A percentile compares a stretch with the other conserved stretches of the same genome.
phyloP scores from a whole-genome alignment of 2,113 vertebrate species.

The Pao palembangensis region DNA sequence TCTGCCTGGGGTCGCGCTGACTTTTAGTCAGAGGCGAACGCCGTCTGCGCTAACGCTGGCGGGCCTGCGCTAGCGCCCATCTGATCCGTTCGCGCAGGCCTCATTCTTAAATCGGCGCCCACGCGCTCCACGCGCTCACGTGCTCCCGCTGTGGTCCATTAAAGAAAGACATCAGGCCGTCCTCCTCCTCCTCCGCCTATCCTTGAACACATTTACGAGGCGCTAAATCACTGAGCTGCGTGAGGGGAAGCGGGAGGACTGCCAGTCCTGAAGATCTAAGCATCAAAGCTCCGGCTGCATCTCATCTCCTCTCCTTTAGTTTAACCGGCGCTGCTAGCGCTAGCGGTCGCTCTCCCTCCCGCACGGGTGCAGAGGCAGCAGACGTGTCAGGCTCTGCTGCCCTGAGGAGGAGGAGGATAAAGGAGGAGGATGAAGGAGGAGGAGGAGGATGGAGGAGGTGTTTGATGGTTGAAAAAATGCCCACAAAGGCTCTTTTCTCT shows the following conservation, averaged over 20 bases:
- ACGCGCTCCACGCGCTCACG: not conserved
- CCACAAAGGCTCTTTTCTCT: too few relatives aligned
- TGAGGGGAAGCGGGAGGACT: conserved; percentile 44
- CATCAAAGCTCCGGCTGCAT: conserved; percentile 8
- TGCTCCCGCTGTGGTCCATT: not conserved
- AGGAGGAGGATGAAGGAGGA: too few relatives aligned
- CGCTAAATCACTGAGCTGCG: conserved; percentile 41
- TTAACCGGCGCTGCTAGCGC: not conserved
- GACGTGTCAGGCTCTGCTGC: not conserved
- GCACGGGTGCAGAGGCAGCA: not conserved
- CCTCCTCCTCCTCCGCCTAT: not conserved
- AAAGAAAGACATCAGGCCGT: conserved; percentile 1
- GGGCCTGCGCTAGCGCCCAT: too few relatives aligned
- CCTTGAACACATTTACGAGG: conserved; percentile 45
- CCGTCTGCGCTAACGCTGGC: not conserved
- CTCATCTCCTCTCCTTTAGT: conserved; percentile 6
- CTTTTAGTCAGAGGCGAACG: conserved; percentile 20
- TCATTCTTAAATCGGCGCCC: not conserved
- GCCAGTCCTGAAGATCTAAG: conserved; percentile 7
- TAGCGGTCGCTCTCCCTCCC: not conserved
- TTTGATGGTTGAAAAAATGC: too few relatives aligned
- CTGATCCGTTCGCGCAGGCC: too few relatives aligned
- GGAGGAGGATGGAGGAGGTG: too few relatives aligned
- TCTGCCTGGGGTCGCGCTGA: conserved; percentile 32
- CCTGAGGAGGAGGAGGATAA: too few relatives aligned